Base-by-base conservation (phyloP, 2,888 invertebrate species). In the Brachypterus glaber region DNA sequence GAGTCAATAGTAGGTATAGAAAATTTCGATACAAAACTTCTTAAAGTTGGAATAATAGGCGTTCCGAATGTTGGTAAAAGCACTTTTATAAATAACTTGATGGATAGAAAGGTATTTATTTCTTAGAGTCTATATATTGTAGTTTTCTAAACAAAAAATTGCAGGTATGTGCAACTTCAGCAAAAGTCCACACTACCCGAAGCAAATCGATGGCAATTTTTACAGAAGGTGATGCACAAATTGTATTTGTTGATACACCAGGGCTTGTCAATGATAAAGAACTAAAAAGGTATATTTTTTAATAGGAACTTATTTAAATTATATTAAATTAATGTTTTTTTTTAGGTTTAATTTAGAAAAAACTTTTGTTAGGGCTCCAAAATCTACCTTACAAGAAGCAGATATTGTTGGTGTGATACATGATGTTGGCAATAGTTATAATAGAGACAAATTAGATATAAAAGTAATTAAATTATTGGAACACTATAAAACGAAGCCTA, bases 51-150 rank as follows among this genome's bases (percentile, higher is more conserved):
- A 4, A 79, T 97, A 14, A 77, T 97, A 48, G 97, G 97, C 2
- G 72, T 84, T 9, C 96, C 97, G 3, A 97, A 97, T 73, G 83
- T 82, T 33, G 97, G 97, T 17, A 97, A 97, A 65, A 96, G 96
- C 59, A 93, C 95, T 0, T 71, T 97, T 17, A 85, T 93, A 17
- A 97, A 97, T 66, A 75, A 76, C 54, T 71, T 97, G 15, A 74
- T 88, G 36, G 78, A 83, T 45, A 74, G 85, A 62, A 78, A 79
- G 63, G 89, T 89, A 65, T 60, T 60, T 34, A 37, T 35, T 30
- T 25, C 30, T 9, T 9, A 13, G 27, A 27, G 12, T 9, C 5
- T 11, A 27, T 21, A 13, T 11, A n/a, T 33, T 26, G n/a, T 26
- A 12, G 13, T 25, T n/a, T 24, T 16, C 13, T 13, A 8, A 16